Evolutionary conservation across 2,797 vertebrate species (phyloP), one percentile per base, ranked within the genome.

Genomic region (Pelodytes ibericus): DNA sequence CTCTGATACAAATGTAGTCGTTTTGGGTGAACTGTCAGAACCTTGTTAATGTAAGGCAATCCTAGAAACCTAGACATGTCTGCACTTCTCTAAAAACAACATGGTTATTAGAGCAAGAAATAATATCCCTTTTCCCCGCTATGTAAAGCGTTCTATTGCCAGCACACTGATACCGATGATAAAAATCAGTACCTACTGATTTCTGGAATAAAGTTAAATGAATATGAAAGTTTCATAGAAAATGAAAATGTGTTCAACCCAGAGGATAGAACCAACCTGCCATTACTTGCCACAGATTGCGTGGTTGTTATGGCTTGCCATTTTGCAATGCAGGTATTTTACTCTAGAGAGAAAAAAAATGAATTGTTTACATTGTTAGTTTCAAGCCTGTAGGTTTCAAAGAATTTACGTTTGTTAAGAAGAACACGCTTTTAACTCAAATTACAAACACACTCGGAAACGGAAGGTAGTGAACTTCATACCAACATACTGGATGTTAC

Each of bases 311-410:
- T 77, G 67, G 58, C 74, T 77, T 71, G 59, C 66, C 57, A 29
- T 31, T 67, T 49, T 72, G 41, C 76, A 72, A 65, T 78, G 63
- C 58, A 78, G 70, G 63, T 72, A 78, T 78, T 67, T 72, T 61
- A 36, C 44, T 33, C 24, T 41, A 67, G n/a, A 72, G 58, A 66
- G 56, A 65, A 41, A 66, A 29, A 57, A 47, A 49, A 70, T 5
- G 27, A 25, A 59, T 29, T 67, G 56, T 78, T 61, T 72, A 68
- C 72, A 68, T 78, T 72, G 70, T 13, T 65, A 27, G 36, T 67
- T 61, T 44, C 69, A 68, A 49, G 26, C 44, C 41, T 25, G 16
- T 68, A 58, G 62, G 57, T 61, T 63, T 68, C 64, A 79, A 69
- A 79, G 49, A 79, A 63, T 74, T 73, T 79, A 57, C 57, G 56